Evolutionary conservation across 2,113 vertebrate species (phyloP).

Genomic region (Lycocorax pyrrhopterus): DNA sequence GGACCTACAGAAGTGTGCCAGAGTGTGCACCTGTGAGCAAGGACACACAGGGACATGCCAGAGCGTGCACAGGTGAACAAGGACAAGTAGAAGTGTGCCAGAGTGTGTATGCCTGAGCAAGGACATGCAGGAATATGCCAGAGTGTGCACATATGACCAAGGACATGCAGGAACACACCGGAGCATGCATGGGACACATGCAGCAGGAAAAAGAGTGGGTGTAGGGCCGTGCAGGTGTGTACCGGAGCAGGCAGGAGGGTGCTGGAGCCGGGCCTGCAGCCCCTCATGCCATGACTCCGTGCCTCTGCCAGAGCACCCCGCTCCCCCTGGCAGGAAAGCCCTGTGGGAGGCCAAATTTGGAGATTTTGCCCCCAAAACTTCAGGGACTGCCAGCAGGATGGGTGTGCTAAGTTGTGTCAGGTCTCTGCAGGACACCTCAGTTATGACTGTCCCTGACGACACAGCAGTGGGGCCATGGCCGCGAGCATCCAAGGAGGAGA

Average conservation of each 20-base stretch:
- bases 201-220: accelerated
- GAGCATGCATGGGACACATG: accelerated
- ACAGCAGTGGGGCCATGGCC: not conserved
- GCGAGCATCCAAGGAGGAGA: not conserved
- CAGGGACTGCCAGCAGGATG: not conserved
- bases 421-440: not conserved
- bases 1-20: not conserved
- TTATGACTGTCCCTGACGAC: not conserved
- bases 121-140: not conserved
- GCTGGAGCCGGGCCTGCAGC: not conserved
- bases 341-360: not conserved
- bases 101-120: too few species aligned
- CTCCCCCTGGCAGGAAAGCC: not conserved
- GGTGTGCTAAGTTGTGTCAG: not conserved
- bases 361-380: not conserved
- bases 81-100: not conserved
- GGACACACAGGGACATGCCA: not conserved
- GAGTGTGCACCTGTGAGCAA: not conserved
- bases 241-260: not conserved
- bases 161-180: not conserved
- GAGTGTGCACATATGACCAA: not conserved
- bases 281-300: accelerated
- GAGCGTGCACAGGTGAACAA: not conserved
- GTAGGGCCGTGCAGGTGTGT: not conserved
- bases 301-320: not conserved